Base-by-base conservation (phyloP, 92 coral and sea anemone species). In the Palythoa grandis region DNA sequence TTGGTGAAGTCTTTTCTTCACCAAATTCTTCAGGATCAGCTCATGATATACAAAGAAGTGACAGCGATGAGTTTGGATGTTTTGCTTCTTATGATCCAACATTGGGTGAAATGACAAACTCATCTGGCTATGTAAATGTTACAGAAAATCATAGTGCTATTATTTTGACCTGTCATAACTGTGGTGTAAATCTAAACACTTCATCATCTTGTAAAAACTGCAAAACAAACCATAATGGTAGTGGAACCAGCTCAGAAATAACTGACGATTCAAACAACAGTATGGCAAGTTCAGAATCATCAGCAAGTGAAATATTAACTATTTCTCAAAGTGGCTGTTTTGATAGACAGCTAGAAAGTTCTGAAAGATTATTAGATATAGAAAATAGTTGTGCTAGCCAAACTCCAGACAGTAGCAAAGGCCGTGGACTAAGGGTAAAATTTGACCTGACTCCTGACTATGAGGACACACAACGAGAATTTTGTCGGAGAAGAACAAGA, bases 371-470 rank as follows among this genome's bases (percentile, higher is more conserved):
- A 4, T 35, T 35, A 23, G 61, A 48, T 19, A 22, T 22, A 15
- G 15, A 54, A 79, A 79, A 79, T 23, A 70, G 60, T 58, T 22
- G 12, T 11, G 58, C 40, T 1, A 58, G 11, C 15, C 87, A 86
- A 15, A 40, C 73, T 22, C 69, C 71, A 23, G 52, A 65, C 17
- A 77, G 63, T 50, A 47, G 71, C 29, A 82, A 72, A 53, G 43
- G 79, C 39, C 90, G 83, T 13, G 73, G 83, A 38, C 82, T 91
- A 12, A 92, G 91, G 79, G 98, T 94, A 15, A 94, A 92, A 8
- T 94, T 94, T 94, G 98, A 94, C 77, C 86, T 94, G 61, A 87
- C 87, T 56, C 98, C 95, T 57, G 98, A 94, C 72, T 94, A 84
- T 91, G 95, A 92, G 67, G 71, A 94, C 84, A 89, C 84, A 87